Percentiles rank a stretch among this genome's conserved stretches.
Conservation (phyloP, 2,113 vertebrate species). For the Pristiophorus japonicus region DNA sequence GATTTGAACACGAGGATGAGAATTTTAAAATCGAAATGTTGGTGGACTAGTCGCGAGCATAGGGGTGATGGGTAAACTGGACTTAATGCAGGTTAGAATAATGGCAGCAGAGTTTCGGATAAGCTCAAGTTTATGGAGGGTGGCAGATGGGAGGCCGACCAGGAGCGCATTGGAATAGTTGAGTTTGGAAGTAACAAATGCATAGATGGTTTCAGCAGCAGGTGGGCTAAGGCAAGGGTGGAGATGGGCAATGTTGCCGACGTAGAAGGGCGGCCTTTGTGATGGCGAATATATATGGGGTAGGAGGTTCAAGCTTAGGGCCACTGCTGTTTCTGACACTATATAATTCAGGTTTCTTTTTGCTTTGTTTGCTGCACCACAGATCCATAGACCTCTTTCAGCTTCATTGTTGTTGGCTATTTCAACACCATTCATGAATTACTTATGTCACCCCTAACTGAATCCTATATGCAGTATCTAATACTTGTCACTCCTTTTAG, state of each 20-base stretch:
- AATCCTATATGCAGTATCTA: not conserved
- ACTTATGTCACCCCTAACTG: not conserved
- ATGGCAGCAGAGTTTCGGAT: not conserved
- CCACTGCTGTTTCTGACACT: not conserved
- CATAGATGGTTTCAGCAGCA: not conserved
- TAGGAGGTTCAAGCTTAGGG: not conserved
- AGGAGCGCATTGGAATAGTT: not conserved
- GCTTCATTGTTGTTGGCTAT: not conserved
- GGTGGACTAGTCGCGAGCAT: not conserved
- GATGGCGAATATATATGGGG: not conserved
- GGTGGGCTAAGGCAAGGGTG: not conserved
- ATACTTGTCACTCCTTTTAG: not conserved
- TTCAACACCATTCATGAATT: not conserved
- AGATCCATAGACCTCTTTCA: not conserved
- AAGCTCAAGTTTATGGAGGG: not conserved
- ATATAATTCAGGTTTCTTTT: no score
- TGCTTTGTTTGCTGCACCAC: not conserved
- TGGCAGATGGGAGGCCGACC: not conserved
- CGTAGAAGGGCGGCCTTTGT: not conserved
- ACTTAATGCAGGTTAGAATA: not conserved
- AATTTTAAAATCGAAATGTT: not conserved
- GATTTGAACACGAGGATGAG: not conserved
- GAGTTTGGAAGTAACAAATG: not conserved
- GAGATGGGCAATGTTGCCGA: not conserved
- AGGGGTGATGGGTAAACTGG: not conserved